A percentile compares a stretch with the other conserved stretches of the same genome.
Evolutionary conservation across 2,888 invertebrate genomes (phyloP).

Genomic region (Mycalesis mineus): DNA sequence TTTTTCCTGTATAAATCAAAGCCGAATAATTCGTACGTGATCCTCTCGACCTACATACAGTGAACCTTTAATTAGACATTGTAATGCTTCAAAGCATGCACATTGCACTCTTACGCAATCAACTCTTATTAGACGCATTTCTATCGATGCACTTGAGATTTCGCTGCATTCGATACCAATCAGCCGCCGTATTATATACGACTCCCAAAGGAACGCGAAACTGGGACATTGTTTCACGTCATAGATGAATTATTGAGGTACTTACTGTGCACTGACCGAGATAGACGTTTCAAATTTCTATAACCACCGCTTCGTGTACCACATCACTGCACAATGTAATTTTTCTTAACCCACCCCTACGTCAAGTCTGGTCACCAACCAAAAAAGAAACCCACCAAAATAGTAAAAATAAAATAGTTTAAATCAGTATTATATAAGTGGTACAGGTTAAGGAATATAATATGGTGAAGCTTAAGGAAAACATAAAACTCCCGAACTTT

Average conservation of each 20-base stretch:
- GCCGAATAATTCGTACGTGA: slow-evolving; percentile 15
- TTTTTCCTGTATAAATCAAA: neutral
- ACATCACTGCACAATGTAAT: too few species aligned
- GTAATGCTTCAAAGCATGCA: slow-evolving; percentile 44
- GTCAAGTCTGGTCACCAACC: too few species aligned
- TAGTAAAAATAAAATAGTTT: too few species aligned
- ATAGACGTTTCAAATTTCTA: neutral
- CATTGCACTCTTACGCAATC: slow-evolving; percentile 47
- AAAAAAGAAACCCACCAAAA: too few species aligned
- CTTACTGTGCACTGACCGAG: too few species aligned
- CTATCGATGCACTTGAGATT: slow-evolving; percentile 34
- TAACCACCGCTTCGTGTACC: too few species aligned
- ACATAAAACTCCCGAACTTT: too few species aligned
- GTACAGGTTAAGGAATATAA: too few species aligned
- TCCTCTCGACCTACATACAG: slow-evolving; percentile 47
- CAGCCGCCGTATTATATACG: neutral
- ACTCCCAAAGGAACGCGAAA: neutral
- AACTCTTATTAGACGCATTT: slow-evolving; percentile 36
- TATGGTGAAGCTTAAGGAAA: too few species aligned
- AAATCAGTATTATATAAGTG: too few species aligned
- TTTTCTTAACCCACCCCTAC: too few species aligned
- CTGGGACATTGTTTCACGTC: neutral
- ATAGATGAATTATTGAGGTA: neutral
- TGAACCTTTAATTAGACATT: slow-evolving; percentile 61
- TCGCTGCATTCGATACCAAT: slow-evolving; percentile 16